Evolutionary conservation across 1,140 invertebrate genomes (phyloP).

Genomic region (Drosophila mojavensis): DNA sequence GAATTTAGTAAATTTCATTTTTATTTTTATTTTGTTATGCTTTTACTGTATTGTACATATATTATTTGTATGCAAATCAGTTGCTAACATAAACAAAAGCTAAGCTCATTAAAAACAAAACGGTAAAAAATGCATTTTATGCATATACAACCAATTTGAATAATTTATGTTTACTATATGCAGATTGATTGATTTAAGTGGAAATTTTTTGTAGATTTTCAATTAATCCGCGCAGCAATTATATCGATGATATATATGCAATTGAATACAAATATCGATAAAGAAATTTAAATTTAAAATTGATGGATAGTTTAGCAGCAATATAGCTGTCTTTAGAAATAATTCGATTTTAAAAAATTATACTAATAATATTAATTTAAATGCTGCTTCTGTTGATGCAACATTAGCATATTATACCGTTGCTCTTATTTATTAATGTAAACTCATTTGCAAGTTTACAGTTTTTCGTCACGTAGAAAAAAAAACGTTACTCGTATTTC

Average conservation of each 20-base stretch:
- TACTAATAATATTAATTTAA: background rate
- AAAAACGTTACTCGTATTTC: conserved; percentile 9
- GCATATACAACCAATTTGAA: conserved; percentile 12
- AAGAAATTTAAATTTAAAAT: background rate
- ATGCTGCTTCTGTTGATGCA: background rate
- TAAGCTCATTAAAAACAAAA: conserved; percentile 18
- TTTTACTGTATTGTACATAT: conserved; percentile 3
- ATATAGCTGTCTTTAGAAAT: too few relatives aligned
- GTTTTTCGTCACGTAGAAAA: background rate
- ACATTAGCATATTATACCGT: background rate
- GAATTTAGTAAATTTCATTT: conserved; percentile 51
- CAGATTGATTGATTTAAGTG: conserved; percentile 42
- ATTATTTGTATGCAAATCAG: conserved; percentile 50
- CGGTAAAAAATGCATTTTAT: conserved; percentile 51
- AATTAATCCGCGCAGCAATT: background rate
- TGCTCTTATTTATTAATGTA: too few relatives aligned
- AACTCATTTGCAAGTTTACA: background rate
- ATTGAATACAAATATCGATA: background rate
- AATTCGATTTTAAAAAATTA: background rate
- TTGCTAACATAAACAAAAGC: conserved; percentile 3
- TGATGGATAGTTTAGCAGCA: background rate
- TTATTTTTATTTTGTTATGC: conserved; percentile 10
- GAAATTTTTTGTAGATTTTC: conserved; percentile 24
- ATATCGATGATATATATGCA: background rate
- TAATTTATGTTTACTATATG: conserved; percentile 21